A percentile compares a stretch with the other conserved stretches of the same genome.
phyloP scores from a whole-genome alignment of 2,113 vertebrate species.

The Nothoprocta perdicaria region DNA sequence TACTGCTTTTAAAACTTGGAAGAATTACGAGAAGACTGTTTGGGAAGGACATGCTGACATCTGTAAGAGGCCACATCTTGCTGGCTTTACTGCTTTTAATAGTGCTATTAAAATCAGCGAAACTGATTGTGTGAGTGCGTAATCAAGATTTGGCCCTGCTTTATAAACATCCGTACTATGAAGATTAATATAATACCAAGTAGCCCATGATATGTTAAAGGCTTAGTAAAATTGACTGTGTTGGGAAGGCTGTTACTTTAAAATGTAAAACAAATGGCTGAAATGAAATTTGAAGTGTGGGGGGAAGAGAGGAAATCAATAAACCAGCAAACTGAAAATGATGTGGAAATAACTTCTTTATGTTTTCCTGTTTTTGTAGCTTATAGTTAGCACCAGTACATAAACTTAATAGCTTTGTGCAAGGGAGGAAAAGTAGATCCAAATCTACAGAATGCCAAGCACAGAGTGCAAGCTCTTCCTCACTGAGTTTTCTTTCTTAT shows the following conservation, averaged over 20 bases:
- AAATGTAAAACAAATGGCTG: constrained; percentile 46
- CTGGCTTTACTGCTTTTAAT: background rate
- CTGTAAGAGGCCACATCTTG: background rate
- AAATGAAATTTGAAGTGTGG: constrained; percentile 3
- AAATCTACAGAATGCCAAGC: background rate
- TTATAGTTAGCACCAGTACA: constrained; percentile 26
- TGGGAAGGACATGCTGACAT: background rate
- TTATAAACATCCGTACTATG: background rate
- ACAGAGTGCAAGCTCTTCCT: background rate
- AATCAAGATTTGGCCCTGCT: constrained; percentile 5
- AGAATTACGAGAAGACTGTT: background rate
- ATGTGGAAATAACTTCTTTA: constrained; percentile 49
- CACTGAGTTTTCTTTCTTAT: background rate
- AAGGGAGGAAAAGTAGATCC: constrained; percentile 14
- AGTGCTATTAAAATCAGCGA: constrained; percentile 14
- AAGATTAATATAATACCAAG: constrained; percentile 18
- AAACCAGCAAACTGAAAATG: constrained; percentile 36
- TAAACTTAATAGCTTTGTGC: background rate
- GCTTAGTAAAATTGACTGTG: constrained; percentile 28
- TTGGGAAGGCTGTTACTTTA: constrained; percentile 25
- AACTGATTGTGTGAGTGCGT: background rate
- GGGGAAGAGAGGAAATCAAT: constrained; percentile 42
- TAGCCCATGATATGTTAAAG: constrained; percentile 14
- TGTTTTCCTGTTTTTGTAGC: constrained; percentile 6
- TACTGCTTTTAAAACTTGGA: background rate